Evolutionary conservation across 2,888 invertebrate species (phyloP).

Genomic region (Pyrrhia umbra): DNA sequence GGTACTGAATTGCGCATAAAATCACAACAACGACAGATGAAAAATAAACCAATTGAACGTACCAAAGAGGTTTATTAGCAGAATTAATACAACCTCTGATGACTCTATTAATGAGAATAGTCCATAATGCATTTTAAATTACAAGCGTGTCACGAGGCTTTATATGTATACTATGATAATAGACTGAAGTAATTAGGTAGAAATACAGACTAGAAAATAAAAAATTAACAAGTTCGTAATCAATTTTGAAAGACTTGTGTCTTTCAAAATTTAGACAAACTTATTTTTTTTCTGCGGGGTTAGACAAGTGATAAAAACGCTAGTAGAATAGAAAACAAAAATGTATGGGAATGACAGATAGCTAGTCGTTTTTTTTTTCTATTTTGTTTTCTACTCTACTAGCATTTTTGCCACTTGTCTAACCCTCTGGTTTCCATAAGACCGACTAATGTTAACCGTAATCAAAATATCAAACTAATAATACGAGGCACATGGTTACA

Average conservation of each 20-base stretch:
- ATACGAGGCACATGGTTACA: background rate
- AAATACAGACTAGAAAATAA: background rate
- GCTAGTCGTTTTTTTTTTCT: too few species aligned
- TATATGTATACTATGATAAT: background rate
- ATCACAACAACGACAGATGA: conserved; percentile 18
- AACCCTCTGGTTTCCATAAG: too few species aligned
- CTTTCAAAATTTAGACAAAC: too few species aligned
- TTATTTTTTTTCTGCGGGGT: too few species aligned
- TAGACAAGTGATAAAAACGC: too few species aligned
- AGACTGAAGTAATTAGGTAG: background rate
- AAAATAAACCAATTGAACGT: conserved; percentile 58
- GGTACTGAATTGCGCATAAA: background rate
- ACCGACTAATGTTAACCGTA: too few species aligned
- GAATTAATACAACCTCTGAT: conserved; percentile 55
- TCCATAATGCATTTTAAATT: conserved; percentile 48
- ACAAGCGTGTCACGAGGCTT: background rate
- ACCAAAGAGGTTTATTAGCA: conserved; percentile 34
- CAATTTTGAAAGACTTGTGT: background rate
- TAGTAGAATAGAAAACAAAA: too few species aligned
- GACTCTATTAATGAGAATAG: conserved; percentile 19
- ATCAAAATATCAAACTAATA: background rate
- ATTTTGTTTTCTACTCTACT: too few species aligned
- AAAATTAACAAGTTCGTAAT: background rate
- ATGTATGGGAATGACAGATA: too few species aligned
- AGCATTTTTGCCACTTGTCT: too few species aligned